Evolutionary conservation across 2,888 invertebrate genomes (phyloP).

Genomic region (Pandemis corylana): DNA sequence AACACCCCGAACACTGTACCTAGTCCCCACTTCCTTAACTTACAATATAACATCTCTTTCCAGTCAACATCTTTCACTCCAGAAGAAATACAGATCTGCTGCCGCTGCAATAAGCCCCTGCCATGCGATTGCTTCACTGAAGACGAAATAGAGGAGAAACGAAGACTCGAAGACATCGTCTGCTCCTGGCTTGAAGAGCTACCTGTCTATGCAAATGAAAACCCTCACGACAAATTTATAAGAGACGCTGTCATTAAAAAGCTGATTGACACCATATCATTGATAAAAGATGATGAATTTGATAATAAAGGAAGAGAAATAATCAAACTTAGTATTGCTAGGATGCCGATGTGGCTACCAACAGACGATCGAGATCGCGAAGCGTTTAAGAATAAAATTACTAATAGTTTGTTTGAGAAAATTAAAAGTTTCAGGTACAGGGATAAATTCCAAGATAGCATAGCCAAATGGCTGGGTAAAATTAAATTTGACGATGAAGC

Average conservation of each 20-base stretch:
- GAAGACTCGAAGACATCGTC: conserved; percentile 45
- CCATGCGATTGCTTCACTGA: conserved; percentile 6
- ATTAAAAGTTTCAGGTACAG: conserved; percentile 43
- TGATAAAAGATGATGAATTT: conserved; percentile 47
- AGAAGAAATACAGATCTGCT: not conserved
- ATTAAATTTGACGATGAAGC: conserved; percentile 45
- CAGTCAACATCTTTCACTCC: conserved; percentile 7
- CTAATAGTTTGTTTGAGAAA: conserved; percentile 49
- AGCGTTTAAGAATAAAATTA: conserved; percentile 50
- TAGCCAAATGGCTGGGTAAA: conserved; percentile 47
- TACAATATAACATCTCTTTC: not conserved
- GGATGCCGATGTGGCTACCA: conserved; percentile 60
- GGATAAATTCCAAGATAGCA: conserved; percentile 46
- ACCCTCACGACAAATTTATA: conserved; percentile 43
- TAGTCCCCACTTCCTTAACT: no score
- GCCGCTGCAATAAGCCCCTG: not conserved
- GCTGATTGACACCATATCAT: conserved; percentile 48
- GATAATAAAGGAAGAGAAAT: conserved; percentile 47
- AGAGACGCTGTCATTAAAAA: conserved; percentile 49
- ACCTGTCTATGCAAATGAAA: conserved; percentile 54
- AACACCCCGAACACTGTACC: no score
- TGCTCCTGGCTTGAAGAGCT: conserved; percentile 55
- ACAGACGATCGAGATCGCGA: conserved; percentile 47
- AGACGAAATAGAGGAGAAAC: conserved; percentile 41
- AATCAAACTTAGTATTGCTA: conserved; percentile 50